A percentile compares a stretch with the other conserved stretches of the same genome.
Conservation (phyloP, 2,113 vertebrate genomes). For the Picathartes gymnocephalus region DNA sequence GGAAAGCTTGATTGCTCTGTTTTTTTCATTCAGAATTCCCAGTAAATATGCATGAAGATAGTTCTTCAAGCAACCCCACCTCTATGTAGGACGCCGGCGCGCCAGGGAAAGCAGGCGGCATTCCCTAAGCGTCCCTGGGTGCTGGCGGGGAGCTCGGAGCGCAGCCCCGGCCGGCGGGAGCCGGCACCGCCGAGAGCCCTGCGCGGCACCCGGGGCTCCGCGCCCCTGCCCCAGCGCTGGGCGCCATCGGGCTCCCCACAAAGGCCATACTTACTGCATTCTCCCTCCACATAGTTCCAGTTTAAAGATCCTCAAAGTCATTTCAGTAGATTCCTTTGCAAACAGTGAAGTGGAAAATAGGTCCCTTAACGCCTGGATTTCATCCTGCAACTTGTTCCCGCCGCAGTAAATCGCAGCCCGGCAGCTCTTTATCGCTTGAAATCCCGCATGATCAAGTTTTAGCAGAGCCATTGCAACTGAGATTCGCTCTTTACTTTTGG, state of each 20-base stretch:
- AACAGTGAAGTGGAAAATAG: constrained; percentile 23
- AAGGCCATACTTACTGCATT: constrained; percentile 87
- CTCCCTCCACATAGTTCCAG: constrained; percentile 88
- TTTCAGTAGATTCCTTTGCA: constrained; percentile 54
- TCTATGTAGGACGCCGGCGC: not conserved
- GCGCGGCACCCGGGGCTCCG: not conserved
- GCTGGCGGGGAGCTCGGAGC: not conserved
- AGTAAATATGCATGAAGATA: not conserved
- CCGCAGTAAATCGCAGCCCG: not conserved
- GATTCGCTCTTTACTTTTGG: not conserved
- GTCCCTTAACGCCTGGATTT: constrained; percentile 16
- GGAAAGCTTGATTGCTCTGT: not conserved
- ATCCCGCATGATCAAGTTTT: constrained; percentile 44
- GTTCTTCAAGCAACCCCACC: not conserved
- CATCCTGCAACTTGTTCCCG: constrained; percentile 48
- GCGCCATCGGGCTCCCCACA: not conserved
- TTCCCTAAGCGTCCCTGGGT: rapidly evolving
- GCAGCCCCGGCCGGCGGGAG: rapidly evolving
- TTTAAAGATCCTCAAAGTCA: constrained; percentile 51
- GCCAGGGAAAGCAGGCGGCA: not conserved
- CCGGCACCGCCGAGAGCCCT: not conserved
- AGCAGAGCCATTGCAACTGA: constrained; percentile 13
- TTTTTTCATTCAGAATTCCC: not conserved
- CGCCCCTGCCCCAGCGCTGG: not conserved
- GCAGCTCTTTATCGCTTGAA: not conserved